phyloP scores from a whole-genome alignment of 2,888 invertebrate genomes.

The Yponomeuta plumbellus region DNA sequence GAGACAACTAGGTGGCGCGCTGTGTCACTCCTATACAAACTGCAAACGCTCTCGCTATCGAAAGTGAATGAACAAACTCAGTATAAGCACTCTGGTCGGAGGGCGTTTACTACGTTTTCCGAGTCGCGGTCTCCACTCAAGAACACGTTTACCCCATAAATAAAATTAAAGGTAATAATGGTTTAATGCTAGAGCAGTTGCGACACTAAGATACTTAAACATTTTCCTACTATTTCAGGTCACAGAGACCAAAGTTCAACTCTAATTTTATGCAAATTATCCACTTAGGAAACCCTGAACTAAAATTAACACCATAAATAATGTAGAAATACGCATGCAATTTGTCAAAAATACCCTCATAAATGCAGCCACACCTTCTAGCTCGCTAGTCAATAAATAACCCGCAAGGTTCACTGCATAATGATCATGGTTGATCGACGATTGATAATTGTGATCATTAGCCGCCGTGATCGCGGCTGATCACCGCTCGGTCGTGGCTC shows the following conservation, averaged over 20 bases:
- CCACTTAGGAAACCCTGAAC: background rate
- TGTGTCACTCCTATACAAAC: too few species aligned
- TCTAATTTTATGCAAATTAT: background rate
- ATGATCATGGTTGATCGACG: constrained; percentile 2
- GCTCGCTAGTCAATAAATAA: background rate
- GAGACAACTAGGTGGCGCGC: too few species aligned
- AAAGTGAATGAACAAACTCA: too few species aligned
- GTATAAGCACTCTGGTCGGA: too few species aligned
- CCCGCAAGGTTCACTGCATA: background rate
- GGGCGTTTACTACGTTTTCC: too few species aligned
- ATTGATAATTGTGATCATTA: constrained; percentile 10
- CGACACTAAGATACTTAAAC: too few species aligned
- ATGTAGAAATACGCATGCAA: background rate
- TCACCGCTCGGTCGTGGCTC: background rate
- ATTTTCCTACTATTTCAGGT: background rate
- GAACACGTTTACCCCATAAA: too few species aligned
- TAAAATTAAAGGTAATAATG: too few species aligned
- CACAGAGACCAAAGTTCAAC: background rate
- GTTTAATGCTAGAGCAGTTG: too few species aligned
- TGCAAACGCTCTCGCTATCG: too few species aligned
- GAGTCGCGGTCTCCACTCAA: too few species aligned
- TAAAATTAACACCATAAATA: background rate
- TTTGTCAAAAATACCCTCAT: background rate
- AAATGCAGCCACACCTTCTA: background rate
- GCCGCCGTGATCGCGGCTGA: background rate